These are phyloP conservation scores for Hyppa rectilinea DNA, from an alignment of 2,888 invertebrate species.

Conservation along the genomic window DNA sequence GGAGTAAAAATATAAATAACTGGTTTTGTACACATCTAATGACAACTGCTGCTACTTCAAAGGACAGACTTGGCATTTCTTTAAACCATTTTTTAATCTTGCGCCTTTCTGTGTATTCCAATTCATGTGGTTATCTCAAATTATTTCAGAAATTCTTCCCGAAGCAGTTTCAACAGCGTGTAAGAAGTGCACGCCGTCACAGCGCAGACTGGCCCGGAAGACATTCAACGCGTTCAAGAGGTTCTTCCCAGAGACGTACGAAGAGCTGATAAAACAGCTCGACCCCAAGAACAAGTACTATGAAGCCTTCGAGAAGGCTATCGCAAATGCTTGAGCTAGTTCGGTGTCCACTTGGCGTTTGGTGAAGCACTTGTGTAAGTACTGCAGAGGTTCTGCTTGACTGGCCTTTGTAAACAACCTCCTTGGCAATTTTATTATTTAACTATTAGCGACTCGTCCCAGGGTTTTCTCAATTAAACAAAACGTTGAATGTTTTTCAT, in stretches of 20 bases:
- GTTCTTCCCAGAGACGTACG: conserved; percentile 91
- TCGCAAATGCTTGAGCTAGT: conserved; percentile 69
- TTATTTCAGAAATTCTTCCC: conserved; percentile 75
- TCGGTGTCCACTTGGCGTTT: conserved; percentile 22
- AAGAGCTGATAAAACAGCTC: conserved; percentile 91
- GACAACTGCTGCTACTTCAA: too few relatives aligned
- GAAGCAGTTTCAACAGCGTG: conserved; percentile 79
- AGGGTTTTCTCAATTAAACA: too few relatives aligned
- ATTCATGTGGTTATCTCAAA: neutral
- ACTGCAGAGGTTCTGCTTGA: neutral
- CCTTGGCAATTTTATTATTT: too few relatives aligned
- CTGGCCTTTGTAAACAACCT: neutral
- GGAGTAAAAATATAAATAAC: neutral
- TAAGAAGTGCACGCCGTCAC: conserved; percentile 77
- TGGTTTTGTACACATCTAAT: neutral
- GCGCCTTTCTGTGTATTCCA: neutral
- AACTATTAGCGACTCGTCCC: too few relatives aligned
- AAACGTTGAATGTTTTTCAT: too few relatives aligned
- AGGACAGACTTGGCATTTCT: neutral
- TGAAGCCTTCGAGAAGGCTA: conserved; percentile 83
- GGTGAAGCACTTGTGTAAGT: conserved; percentile 39
- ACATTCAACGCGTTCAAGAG: conserved; percentile 92
- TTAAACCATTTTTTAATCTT: neutral
- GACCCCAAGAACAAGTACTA: conserved; percentile 92
- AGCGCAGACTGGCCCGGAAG: conserved; percentile 90